Conservation (phyloP, 2,888 invertebrate genomes). For the Barypeithes pellucidus region DNA sequence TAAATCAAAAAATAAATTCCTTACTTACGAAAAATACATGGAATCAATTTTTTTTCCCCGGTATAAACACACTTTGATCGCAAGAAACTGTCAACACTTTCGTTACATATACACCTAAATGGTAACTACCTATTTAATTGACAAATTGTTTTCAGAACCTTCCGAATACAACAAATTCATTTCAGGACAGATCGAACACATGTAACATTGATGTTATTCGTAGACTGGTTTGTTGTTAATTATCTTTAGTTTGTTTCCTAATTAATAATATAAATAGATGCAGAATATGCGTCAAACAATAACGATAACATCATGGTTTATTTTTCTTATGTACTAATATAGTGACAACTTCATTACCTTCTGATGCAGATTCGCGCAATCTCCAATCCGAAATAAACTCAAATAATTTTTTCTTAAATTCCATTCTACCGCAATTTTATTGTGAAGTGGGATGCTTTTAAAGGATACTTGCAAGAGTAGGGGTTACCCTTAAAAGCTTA, state of each 20-base stretch:
- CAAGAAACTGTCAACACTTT: not conserved
- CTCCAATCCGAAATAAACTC: too few species aligned
- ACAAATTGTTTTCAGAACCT: not conserved
- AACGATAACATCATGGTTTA: not conserved
- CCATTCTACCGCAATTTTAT: too few species aligned
- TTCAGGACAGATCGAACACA: not conserved
- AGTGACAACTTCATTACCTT: too few species aligned
- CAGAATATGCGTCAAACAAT: not conserved
- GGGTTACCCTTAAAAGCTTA: too few species aligned
- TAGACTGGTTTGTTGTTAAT: not conserved
- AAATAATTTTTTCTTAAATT: too few species aligned
- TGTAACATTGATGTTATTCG: conserved; percentile 1
- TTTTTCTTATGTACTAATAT: not conserved
- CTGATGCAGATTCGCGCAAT: too few species aligned
- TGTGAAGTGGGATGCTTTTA: too few species aligned
- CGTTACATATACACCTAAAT: not conserved
- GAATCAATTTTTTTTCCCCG: not conserved
- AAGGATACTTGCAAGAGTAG: too few species aligned
- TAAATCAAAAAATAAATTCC: not conserved
- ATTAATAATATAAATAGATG: conserved; percentile 4
- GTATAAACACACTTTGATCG: too few species aligned
- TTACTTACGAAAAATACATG: not conserved
- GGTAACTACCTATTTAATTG: not conserved
- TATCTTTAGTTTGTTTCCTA: not conserved
- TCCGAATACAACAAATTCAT: not conserved